Conservation (phyloP, 1,140 invertebrate genomes). For the Drosophila arizonae region DNA sequence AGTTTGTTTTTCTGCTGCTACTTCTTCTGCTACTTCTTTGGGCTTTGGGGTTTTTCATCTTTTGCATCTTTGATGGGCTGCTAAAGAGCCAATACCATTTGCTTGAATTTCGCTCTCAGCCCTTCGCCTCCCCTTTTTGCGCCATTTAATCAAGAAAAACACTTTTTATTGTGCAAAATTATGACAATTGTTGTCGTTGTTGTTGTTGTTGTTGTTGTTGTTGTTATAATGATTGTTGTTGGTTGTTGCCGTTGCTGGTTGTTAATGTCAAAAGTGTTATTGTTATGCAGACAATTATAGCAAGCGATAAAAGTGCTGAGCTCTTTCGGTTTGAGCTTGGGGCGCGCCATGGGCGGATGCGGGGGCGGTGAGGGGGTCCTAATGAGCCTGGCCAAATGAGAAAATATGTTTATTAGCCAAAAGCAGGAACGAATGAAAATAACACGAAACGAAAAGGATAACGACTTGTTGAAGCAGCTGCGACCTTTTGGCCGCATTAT, state of each 20-base stretch:
- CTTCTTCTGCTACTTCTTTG: neutral
- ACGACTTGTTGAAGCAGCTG: slow-evolving; percentile 47
- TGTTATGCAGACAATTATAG: slow-evolving; percentile 79
- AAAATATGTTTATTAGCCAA: slow-evolving; percentile 77
- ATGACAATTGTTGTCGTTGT: slow-evolving; percentile 52
- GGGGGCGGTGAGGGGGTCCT: neutral
- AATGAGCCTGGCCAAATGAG: slow-evolving; percentile 64
- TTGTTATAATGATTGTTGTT: slow-evolving; percentile 18
- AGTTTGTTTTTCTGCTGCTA: slow-evolving; percentile 29
- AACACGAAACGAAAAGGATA: slow-evolving; percentile 35
- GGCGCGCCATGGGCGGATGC: too few relatives aligned
- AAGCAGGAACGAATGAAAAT: neutral
- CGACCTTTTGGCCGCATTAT: slow-evolving; percentile 24
- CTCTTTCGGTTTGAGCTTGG: slow-evolving; percentile 15
- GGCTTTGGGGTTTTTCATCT: slow-evolving; percentile 23
- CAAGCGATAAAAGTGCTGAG: slow-evolving; percentile 73
- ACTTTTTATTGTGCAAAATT: slow-evolving; percentile 80
- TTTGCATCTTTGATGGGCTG: slow-evolving; percentile 10
- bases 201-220: slow-evolving; percentile 22
- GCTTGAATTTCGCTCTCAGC: too few relatives aligned
- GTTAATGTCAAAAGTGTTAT: slow-evolving; percentile 79
- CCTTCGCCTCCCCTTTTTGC: neutral
- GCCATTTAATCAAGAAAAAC: slow-evolving; percentile 79
- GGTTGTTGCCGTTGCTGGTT: slow-evolving; percentile 41
- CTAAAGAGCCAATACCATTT: too few relatives aligned